Evolutionary conservation across 1,140 invertebrate species (phyloP).

Genomic region (Limonius californicus): DNA sequence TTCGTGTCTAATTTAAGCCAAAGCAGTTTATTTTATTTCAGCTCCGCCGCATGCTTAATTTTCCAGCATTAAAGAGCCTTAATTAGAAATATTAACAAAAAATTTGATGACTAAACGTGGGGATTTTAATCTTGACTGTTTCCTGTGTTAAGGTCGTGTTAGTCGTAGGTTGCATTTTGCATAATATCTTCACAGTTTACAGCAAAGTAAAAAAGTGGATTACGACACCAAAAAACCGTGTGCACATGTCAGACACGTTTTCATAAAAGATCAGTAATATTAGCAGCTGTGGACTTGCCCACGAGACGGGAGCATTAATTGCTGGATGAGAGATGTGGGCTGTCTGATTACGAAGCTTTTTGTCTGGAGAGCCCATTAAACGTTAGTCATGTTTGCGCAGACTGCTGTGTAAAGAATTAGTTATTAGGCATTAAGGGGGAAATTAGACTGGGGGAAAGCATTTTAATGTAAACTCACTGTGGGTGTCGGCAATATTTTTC

Average conservation of each 20-base stretch:
- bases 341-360: background rate
- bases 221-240: background rate
- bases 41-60: no score
- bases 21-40: no score
- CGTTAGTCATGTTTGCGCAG: background rate
- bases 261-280: background rate
- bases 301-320: background rate
- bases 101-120: no score
- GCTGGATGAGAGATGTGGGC: background rate
- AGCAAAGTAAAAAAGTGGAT: background rate
- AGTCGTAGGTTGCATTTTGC: no score
- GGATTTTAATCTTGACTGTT: no score
- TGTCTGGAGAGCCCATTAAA: constrained; percentile 1
- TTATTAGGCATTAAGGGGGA: background rate
- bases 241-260: background rate
- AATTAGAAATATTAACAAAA: no score
- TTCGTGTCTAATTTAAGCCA: no score
- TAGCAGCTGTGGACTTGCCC: constrained; percentile 1
- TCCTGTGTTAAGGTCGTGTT: no score
- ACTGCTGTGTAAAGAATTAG: background rate
- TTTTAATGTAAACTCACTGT: no score
- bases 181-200: no score
- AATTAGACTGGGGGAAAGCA: background rate
- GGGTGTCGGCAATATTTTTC: no score
- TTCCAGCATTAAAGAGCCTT: no score